Base-by-base conservation (phyloP, 2,797 vertebrate genomes). In the Sebastes cheni region DNA sequence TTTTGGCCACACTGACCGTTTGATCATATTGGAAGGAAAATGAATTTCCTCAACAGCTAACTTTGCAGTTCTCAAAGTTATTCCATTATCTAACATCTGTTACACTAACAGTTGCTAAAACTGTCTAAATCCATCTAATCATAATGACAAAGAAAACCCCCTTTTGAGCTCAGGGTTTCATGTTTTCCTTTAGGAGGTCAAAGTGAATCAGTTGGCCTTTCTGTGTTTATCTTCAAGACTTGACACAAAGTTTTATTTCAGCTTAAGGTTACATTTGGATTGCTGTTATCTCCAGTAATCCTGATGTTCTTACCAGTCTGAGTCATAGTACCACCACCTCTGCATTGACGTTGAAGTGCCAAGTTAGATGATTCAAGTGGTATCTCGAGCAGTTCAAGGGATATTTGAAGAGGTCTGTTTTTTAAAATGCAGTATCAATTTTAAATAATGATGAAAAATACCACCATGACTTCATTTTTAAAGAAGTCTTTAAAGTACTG, bases 301-400 rank as follows among this genome's bases (percentile, higher is more conserved):
- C 55, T 27, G 20, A 29, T 72, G 52, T 34, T 79, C 5, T 66
- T 23, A 34, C 12, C 42, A 27, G 8, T 8, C 16, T 83, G 83
- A 84, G 54, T 85, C 87, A 82, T 2, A 3, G 11, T 23, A 36
- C 36, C 34, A 25, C 50, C 68, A 67, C 67, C 39, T 72, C 80
- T 62, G 64, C 67, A 66, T 18, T 69, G 29, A 67, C 75, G 68
- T 7, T 82, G n/a, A 80, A 86, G 71, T 79, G 81, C 55, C 34
- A 36, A 67, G 46, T 79, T 67, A 36, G 50, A 70, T 36, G 7
- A 67, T 72, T 83, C 25, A 68, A 75, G 55, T 75, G 46, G n/a
- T 6, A 30, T 74, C 50, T 77, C 16, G 13, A 32, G 46, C 20
- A 22, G 67, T 82, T 72, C 46, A 25, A 73, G 65, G 80, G 54